Base-by-base conservation (phyloP, 64 coral and sea anemone species). In the Catalaphyllia jardinei region DNA sequence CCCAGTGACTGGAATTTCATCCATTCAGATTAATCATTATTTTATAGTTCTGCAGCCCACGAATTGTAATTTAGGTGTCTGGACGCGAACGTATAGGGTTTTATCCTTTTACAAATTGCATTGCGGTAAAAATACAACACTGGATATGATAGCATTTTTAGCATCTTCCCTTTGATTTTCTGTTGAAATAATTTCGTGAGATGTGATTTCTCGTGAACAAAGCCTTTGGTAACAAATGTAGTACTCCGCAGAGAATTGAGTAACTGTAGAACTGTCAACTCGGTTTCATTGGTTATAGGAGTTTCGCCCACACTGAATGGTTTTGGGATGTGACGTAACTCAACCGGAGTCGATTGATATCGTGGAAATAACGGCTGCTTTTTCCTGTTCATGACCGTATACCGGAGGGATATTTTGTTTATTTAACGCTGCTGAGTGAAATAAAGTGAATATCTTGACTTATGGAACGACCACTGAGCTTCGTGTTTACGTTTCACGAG, bases 381-480 rank as follows among this genome's bases (percentile, higher is more conserved):
- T 83, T 33, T 42, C 11, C 30, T 11, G 59, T 24, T 1, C 20
- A 25, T 62, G 18, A n/a, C 35, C 0, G 13, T 25, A 69, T 10
- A 35, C 5, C 18, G 18, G 19, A 4, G 20, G n/a, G 13, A 60
- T 4, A 4, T 63, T 49, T 22, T 39, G 18, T 17, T 3, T 85
- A 10, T 0, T 15, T 71, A 46, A 27, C 62, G 63, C 39, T 17
- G 10, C 71, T 85, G 22, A 71, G n/a, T 83, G 61, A 83, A 49
- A 62, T 39, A 19, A 20, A 42, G 30, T 64, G 33, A 65, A 52
- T 49, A 71, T 38, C 18, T 35, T 1, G 51, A 71, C 62, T 71
- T 85, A 71, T 52, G 62, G 81, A 85, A 25, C 81, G 33, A 69
- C 22, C 24, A 51, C 50, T 52, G 30, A 69, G n/a, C 65, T n/a